Evolutionary conservation across 2,888 invertebrate genomes (phyloP), one percentile per base, ranked within the genome.

Genomic region (Apocheima hispidaria): DNA sequence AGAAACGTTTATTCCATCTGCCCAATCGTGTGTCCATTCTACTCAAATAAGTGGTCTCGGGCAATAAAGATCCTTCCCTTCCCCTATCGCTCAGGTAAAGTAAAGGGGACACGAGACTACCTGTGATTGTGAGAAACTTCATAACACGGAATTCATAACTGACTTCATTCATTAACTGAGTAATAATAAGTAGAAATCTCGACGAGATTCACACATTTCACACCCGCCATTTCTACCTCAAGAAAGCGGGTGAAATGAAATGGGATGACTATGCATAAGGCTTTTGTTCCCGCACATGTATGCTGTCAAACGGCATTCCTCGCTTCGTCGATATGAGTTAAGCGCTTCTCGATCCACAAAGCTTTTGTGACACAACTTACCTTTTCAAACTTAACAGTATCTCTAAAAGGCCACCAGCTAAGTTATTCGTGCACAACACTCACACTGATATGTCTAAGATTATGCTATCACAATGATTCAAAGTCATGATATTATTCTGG

Each of bases 281-380:
- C 92, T 92, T 90, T 92, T 92, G 90, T 92, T 92, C 90, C 88
- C 88, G 88, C 85, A 90, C 83, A 87, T 88, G 87, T 87, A 90
- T 88, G 91, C 90, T 88, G 92, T 92, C 92, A 87, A 88, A 88
- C 92, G 82, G 86, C 92, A 92, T 92, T 92, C 92, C 92, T 86
- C 82, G 79, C 86, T 82, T 86, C 86, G 87, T 86, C 88, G 87
- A 90, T 89, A 87, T 88, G 84, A 85, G 84, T 88, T 85, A 86
- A 87, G 85, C 91, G 88, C 85, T 84, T 86, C 86, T 86, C 86
- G 84, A 88, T 88, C 81, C 85, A 79, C 85, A 77, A 85, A 89
- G 86, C 87, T 90, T 90, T 88, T 87, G 86, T 89, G 88, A 85
- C 86, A 90, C 86, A 88, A 89, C 89, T 90, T 88, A 90, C 92